phyloP scores from a whole-genome alignment of 2,797 vertebrate species.

The Hypotaenidia okinawae region DNA sequence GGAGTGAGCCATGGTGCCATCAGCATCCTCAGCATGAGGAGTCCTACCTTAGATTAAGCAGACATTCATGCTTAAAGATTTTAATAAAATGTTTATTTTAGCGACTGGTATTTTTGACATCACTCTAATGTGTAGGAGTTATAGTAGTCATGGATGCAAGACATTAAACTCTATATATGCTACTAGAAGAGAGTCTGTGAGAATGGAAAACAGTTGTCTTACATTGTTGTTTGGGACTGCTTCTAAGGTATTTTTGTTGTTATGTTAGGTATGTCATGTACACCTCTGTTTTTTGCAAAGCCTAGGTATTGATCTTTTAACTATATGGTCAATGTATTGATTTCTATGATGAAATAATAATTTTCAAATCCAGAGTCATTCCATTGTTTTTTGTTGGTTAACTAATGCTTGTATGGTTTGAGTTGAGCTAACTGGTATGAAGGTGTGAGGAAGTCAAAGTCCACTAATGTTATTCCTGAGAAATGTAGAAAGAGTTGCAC shows the following conservation, averaged over 20 bases:
- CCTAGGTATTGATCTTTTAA: neutral
- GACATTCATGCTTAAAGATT: neutral
- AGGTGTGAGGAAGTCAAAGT: neutral
- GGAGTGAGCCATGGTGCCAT: neutral
- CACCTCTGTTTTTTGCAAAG: neutral
- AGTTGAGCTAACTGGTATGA: neutral
- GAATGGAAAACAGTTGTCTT: neutral
- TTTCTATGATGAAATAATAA: neutral
- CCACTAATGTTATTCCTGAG: neutral
- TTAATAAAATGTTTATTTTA: neutral
- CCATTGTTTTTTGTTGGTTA: neutral
- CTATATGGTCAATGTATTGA: neutral
- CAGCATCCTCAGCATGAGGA: neutral
- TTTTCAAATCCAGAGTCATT: neutral
- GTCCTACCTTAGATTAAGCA: neutral
- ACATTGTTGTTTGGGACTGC: neutral
- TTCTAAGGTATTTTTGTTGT: neutral
- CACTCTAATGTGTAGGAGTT: neutral
- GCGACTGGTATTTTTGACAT: neutral
- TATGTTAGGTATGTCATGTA: neutral
- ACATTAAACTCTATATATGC: neutral
- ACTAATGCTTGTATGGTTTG: neutral
- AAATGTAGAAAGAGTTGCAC: neutral
- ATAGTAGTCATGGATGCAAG: neutral
- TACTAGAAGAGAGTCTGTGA: neutral